Percentiles rank a stretch among this genome's conserved stretches.
These are phyloP conservation scores for Promerops cafer DNA, from an alignment of 2,113 vertebrate species.

Conservation along the genomic window DNA sequence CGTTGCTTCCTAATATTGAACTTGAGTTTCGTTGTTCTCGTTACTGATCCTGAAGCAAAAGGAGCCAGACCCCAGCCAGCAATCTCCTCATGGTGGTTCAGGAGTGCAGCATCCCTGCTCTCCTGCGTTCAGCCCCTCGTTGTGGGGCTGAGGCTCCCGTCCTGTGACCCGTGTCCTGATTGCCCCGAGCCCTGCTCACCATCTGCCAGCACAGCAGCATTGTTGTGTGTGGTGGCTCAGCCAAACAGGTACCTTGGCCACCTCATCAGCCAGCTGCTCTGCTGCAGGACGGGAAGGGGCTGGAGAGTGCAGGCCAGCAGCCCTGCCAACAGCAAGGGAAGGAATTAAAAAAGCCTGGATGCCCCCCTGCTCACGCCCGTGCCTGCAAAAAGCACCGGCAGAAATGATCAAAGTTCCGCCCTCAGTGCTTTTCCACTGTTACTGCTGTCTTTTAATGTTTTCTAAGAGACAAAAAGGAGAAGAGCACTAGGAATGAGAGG, in stretches of 20 bases:
- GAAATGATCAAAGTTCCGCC: not conserved
- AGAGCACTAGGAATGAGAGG: not conserved
- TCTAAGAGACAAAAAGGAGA: not conserved
- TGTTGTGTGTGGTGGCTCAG: not conserved
- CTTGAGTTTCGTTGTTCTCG: not conserved
- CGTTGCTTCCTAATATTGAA: not conserved
- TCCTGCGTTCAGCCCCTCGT: not conserved
- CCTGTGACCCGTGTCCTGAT: not conserved
- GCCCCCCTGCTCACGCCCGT: not conserved
- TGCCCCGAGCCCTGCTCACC: not conserved
- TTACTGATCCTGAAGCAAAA: not conserved
- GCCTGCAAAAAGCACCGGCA: not conserved
- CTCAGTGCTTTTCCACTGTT: not conserved
- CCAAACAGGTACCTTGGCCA: not conserved
- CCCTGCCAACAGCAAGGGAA: conserved; percentile 22
- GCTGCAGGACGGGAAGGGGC: not conserved
- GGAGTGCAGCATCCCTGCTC: not conserved
- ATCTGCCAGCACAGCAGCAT: not conserved
- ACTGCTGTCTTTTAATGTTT: not conserved
- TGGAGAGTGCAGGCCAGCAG: not conserved
- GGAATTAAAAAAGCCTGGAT: not conserved
- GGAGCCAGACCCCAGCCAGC: not conserved
- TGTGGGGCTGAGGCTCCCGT: not conserved
- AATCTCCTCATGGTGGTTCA: fast-evolving
- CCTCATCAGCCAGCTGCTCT: conserved; percentile 39